Evolutionary conservation across 2,888 invertebrate genomes (phyloP), one percentile per base, ranked within the genome.

Genomic region (Melanargia galathea): DNA sequence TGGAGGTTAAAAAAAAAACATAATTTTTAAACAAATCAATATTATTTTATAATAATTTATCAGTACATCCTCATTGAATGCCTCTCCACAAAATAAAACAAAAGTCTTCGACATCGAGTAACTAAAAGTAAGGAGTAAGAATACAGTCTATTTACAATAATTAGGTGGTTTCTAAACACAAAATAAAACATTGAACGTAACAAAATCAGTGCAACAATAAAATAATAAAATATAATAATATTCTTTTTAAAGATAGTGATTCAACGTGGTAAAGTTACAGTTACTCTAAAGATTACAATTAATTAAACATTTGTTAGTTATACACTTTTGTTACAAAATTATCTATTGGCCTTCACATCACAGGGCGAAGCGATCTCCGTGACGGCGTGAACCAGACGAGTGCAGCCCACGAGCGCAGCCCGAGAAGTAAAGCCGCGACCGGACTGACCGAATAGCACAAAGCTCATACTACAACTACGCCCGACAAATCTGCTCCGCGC

Each of bases 131-230:
- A 75, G 80, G 83, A 83, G 76, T 86, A 85, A 81, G 79, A n/a
- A 80, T 84, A 86, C 76, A 78, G 81, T 78, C 72, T 90, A 90
- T 91, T 82, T 90, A 91, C 90, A 90, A 70, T 86, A 81, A 33
- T 58, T n/a, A 84, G 87, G 84, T 88, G 83, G 87, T 87, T 78
- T 58, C 16, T 82, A 86, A 87, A 87, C 84, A 83, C 85, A 87
- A 87, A 84, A 87, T 84, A 84, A 86, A 90, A 90, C 86, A 88
- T 86, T 79, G 86, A 90, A 90, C 84, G 81, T 90, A 91, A 90
- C 89, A 90, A 88, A 87, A 84, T 86, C 83, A 84, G 90, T 90
- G 90, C 90, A 91, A 90, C 90, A 90, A 90, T 87, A 82, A 89
- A 87, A 86, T 86, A 89, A 91, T 90, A 89, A 90, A 90, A 84